phyloP scores from a whole-genome alignment of 2,888 invertebrate genomes.

The Lepidonotus clava region DNA sequence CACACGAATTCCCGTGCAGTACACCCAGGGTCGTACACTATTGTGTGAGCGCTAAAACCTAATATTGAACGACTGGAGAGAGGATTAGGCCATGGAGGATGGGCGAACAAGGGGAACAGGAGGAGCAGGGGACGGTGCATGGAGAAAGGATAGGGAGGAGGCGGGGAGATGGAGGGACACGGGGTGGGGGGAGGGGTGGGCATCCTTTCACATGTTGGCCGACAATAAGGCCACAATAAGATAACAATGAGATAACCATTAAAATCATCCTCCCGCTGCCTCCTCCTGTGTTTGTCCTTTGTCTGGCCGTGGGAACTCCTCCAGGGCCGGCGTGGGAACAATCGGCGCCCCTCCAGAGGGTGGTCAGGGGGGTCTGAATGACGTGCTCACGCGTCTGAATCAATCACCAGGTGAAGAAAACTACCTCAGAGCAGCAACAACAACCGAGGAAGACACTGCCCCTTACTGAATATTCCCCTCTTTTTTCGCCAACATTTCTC shows the following conservation, averaged over 20 bases:
- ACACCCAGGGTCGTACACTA: too few relatives aligned
- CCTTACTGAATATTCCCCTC: too few relatives aligned
- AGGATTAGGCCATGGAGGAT: too few relatives aligned
- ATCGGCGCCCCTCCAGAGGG: neutral
- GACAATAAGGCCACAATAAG: slow-evolving; percentile 47
- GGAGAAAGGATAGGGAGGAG: neutral
- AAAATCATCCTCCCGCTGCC: neutral
- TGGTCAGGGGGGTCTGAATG: slow-evolving; percentile 25
- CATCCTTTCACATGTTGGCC: slow-evolving; percentile 25
- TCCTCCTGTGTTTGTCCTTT: neutral
- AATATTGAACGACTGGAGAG: too few relatives aligned
- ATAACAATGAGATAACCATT: slow-evolving; percentile 48
- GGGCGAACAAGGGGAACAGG: neutral
- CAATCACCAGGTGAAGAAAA: neutral
- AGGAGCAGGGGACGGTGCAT: neutral
- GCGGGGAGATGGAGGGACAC: neutral
- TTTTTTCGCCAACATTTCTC: too few relatives aligned
- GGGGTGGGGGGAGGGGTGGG: too few relatives aligned
- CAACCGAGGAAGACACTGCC: too few relatives aligned
- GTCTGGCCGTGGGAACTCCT: slow-evolving; percentile 43
- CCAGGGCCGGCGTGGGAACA: slow-evolving; percentile 16
- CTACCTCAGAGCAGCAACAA: neutral
- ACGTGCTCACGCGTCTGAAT: neutral
- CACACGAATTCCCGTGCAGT: too few relatives aligned
- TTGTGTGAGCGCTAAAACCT: too few relatives aligned